phyloP scores from a whole-genome alignment of 2,797 vertebrate species.

The Coreius guichenoti region DNA sequence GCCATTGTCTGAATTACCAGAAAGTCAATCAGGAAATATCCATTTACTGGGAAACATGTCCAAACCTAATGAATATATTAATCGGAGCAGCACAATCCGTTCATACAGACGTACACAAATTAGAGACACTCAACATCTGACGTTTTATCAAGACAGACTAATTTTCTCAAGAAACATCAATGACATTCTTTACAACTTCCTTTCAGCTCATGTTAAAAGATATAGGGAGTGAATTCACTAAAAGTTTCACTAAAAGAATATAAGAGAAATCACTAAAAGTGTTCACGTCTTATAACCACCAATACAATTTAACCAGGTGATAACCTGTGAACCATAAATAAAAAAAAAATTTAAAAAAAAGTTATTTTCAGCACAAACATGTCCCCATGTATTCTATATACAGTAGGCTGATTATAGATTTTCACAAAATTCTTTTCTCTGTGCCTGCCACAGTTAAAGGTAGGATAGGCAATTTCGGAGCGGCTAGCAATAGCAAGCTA shows the following conservation, averaged over 20 bases:
- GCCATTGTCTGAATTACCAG: conserved; percentile 10
- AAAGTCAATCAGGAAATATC: background rate
- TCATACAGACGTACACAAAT: conserved; percentile 10
- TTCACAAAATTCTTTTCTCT: background rate
- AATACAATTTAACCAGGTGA: background rate
- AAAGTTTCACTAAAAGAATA: background rate
- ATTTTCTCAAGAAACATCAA: background rate
- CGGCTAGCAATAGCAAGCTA: no score
- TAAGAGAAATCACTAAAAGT: background rate
- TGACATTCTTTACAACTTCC: background rate
- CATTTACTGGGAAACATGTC: conserved; percentile 6
- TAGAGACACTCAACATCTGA: conserved; percentile 2
- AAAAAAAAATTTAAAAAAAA: background rate
- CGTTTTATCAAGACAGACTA: background rate
- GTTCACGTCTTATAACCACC: background rate
- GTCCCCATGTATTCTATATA: background rate
- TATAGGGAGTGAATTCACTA: background rate
- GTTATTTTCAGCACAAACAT: background rate
- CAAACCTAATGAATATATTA: conserved; percentile 18
- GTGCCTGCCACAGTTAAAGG: background rate
- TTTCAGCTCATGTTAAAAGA: background rate
- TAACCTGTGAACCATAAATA: background rate
- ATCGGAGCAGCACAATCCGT: conserved; percentile 8
- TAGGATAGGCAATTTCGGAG: no score
- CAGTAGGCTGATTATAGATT: background rate